Base-by-base conservation (phyloP, 53 echinoderm and acorn worm genomes). In the Hippasteria phrygiana region DNA sequence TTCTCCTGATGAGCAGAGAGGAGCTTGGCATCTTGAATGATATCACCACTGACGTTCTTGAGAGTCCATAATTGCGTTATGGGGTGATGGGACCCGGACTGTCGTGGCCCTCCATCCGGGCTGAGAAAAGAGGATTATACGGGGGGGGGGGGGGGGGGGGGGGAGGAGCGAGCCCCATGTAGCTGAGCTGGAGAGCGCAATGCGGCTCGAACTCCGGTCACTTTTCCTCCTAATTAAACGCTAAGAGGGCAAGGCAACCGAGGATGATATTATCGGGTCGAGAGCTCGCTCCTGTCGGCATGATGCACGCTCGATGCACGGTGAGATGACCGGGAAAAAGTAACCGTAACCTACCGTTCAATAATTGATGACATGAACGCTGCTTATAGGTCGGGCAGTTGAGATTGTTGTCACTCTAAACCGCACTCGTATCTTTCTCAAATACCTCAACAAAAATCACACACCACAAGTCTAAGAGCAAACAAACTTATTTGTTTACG, bases 191-290 rank as follows among this genome's bases (percentile, higher is more conserved):
- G 37, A 67, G 69, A 33, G 32, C 10, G 10, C 69, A 31, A 3
- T 26, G 22, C 26, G n/a, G 20, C n/a, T n/a, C 48, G 79, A 79
- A 8, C 75, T 36, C 50, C 53, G 85, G 48, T 71, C 69, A 50
- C 71, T 85, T 85, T 85, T 50, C 71, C 69, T 36, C 85, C 71
- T 85, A 85, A 85, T 85, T 85, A 71, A 71, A 50, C 51, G 70
- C 71, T 69, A n/a, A 85, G 65, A 67, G 66, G 83, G 32, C 46
- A 16, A 28, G 39, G 79, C 56, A 56, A 62, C 39, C 56, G 79
- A 79, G 56, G 71, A 29, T 50, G 83, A 85, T 85, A 37, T 71
- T 48, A 38, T 33, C 36, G 27, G 67, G 71, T 83, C 42, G 31
- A n/a, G 48, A 38, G 35, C 33, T 63, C 43, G 17, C 41, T 33